Evolutionary conservation across 2,797 vertebrate species (phyloP).

Genomic region (Xenops minutus): DNA sequence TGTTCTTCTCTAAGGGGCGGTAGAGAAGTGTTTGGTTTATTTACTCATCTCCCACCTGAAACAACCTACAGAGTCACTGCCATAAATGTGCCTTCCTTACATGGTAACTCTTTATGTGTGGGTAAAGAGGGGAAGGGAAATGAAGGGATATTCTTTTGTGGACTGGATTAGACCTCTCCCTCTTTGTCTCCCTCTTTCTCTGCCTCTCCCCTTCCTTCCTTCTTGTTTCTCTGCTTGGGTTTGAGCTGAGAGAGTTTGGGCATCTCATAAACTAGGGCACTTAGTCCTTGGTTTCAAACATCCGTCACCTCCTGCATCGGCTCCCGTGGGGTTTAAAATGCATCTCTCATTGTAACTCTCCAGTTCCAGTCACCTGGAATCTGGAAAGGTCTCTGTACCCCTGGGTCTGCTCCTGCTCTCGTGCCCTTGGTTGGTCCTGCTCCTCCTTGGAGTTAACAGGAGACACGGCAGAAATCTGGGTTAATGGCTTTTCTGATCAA

Average conservation of each 20-base stretch:
- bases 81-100: not conserved
- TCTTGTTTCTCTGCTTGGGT: not conserved
- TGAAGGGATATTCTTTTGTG: not conserved
- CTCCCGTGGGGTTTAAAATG: not conserved
- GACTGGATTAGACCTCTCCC: not conserved
- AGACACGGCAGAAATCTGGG: constrained; percentile 23
- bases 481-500: constrained; percentile 43
- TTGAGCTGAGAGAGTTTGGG: not conserved
- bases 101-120: not conserved
- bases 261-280: not conserved
- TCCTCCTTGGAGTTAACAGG: not conserved
- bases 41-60: constrained; percentile 18
- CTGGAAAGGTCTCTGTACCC: not conserved
- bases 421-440: not conserved
- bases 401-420: not conserved
- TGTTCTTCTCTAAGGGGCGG: not conserved
- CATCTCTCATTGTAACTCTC: not conserved
- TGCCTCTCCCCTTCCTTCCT: not conserved
- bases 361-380: not conserved
- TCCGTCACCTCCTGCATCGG: not conserved
- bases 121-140: not conserved
- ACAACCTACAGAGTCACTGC: not conserved
- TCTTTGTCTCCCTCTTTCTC: not conserved
- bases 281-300: not conserved
- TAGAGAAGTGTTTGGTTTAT: not conserved